phyloP scores from a whole-genome alignment of 2,113 vertebrate species.

The Geococcyx californianus region DNA sequence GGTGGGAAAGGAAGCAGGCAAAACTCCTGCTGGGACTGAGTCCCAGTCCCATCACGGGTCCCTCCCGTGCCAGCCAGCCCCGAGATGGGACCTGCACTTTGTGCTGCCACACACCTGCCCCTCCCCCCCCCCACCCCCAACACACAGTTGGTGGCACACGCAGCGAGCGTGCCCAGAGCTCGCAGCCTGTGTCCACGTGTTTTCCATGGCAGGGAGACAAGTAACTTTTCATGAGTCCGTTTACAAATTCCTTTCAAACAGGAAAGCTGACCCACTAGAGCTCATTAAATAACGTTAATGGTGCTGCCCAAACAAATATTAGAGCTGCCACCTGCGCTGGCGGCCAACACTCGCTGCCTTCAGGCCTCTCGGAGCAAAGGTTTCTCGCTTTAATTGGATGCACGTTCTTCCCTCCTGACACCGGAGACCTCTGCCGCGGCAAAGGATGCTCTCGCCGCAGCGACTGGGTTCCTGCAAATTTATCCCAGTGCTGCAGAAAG shows the following conservation, averaged over 20 bases:
- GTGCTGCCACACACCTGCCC: neutral
- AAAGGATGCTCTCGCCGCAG: neutral
- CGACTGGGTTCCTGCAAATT: neutral
- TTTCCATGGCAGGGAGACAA: neutral
- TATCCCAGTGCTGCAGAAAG: neutral
- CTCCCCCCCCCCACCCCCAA: neutral
- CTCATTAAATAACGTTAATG: neutral
- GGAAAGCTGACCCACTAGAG: neutral
- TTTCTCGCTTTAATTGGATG: neutral
- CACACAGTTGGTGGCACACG: neutral
- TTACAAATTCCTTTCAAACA: neutral
- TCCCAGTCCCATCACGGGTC: neutral
- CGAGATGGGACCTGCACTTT: neutral
- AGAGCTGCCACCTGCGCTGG: neutral
- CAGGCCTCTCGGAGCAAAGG: neutral
- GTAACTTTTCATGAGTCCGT: neutral
- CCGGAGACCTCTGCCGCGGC: neutral
- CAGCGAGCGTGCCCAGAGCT: too few relatives aligned
- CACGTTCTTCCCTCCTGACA: neutral
- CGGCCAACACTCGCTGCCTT: neutral
- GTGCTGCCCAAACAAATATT: neutral
- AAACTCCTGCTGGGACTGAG: neutral
- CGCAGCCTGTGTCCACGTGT: rapidly evolving
- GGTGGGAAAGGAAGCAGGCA: neutral
- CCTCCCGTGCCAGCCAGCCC: neutral